Percentiles rank a stretch among this genome's conserved stretches.
These are phyloP conservation scores for Cochlearius cochlearius DNA, from an alignment of 2,113 vertebrate genomes.

Conservation along the genomic window DNA sequence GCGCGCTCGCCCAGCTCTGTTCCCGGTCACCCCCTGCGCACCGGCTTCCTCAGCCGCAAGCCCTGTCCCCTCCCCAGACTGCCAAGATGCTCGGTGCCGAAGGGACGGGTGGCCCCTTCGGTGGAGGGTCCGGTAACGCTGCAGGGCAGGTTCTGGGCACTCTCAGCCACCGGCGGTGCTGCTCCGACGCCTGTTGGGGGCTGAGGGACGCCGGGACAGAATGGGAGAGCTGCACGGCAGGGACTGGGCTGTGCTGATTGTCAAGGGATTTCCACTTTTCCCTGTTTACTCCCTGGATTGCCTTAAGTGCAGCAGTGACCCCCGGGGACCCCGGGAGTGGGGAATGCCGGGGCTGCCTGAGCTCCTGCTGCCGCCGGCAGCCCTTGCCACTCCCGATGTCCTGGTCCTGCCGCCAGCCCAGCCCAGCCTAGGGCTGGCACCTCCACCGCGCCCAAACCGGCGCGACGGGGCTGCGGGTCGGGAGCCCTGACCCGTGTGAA, in stretches of 20 bases:
- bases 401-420: neutral
- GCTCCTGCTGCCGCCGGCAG: neutral
- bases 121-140: rapidly evolving
- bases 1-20: neutral
- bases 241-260: neutral
- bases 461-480: rapidly evolving
- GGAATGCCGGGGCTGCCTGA: neutral
- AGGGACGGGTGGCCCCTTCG: rapidly evolving
- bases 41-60: neutral
- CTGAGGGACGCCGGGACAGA: neutral
- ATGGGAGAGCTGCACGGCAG: neutral
- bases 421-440: neutral
- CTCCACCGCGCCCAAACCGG: neutral
- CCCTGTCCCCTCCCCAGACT: rapidly evolving
- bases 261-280: neutral
- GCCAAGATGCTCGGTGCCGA: neutral
- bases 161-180: neutral
- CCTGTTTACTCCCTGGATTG: neutral
- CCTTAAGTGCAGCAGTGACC: rapidly evolving
- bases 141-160: neutral
- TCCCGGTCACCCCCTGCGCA: neutral
- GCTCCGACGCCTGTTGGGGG: rapidly evolving
- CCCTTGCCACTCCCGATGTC: neutral
- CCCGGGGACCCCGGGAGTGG: neutral
- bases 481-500: neutral